phyloP scores from a whole-genome alignment of 2,113 vertebrate genomes.

The Myrmophylax atrothorax region DNA sequence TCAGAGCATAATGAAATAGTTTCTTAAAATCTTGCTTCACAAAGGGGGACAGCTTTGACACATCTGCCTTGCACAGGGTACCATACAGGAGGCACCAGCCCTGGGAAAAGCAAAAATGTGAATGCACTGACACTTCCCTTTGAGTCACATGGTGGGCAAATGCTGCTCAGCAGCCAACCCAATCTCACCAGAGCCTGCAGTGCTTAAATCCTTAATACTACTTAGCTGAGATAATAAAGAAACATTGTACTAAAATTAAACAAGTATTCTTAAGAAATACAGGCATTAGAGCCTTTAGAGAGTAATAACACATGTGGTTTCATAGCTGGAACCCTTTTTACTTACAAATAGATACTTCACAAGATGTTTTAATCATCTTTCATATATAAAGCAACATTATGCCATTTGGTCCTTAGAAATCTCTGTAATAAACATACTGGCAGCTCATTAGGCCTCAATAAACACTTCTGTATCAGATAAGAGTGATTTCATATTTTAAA shows the following conservation, averaged over 20 bases:
- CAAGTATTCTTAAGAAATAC: background rate
- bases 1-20: background rate
- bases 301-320: background rate
- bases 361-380: slow-evolving; percentile 28
- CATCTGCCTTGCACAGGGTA: background rate
- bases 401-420: background rate
- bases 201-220: background rate
- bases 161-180: background rate
- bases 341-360: slow-evolving; percentile 4
- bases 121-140: background rate
- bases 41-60: background rate
- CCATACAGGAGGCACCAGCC: background rate
- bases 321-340: background rate
- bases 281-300: background rate
- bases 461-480: background rate
- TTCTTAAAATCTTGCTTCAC: background rate
- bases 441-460: slow-evolving; percentile 48
- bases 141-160: background rate
- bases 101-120: background rate
- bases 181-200: background rate
- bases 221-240: background rate
- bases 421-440: slow-evolving; percentile 24
- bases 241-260: background rate
- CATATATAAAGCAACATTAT: background rate
- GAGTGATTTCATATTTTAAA: slow-evolving; percentile 25